Conservation (phyloP, 2,113 vertebrate genomes). For the Bubo blakistoni region DNA sequence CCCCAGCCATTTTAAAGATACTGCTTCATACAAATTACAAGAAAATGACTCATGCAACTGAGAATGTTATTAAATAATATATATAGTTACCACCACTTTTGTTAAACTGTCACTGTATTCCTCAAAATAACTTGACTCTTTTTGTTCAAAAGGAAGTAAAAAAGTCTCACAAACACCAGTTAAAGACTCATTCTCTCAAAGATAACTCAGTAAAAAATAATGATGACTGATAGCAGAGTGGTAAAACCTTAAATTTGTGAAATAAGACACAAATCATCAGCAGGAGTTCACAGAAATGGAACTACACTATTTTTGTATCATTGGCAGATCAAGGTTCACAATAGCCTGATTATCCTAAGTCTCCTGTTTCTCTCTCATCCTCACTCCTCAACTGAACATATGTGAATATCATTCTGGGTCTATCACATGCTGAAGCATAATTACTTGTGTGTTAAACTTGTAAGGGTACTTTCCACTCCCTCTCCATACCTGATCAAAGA, state of each 20-base stretch:
- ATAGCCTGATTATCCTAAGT: neutral
- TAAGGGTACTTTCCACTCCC: neutral
- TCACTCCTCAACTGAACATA: neutral
- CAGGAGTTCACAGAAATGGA: neutral
- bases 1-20: conserved; percentile 52
- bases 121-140: neutral
- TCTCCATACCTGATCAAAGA: neutral
- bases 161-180: neutral
- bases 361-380: neutral
- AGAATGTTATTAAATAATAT: conserved; percentile 54
- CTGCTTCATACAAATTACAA: conserved; percentile 48
- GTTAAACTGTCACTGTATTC: neutral
- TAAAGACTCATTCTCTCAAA: neutral
- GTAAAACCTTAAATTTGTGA: neutral
- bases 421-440: neutral
- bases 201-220: neutral
- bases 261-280: neutral
- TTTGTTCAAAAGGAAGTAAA: neutral
- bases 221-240: neutral
- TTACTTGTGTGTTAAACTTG: neutral
- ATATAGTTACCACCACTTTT: neutral
- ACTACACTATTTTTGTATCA: neutral
- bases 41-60: conserved; percentile 29
- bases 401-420: neutral
- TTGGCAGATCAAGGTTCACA: neutral